Base-by-base conservation (phyloP, 2,797 vertebrate genomes). In the Sebastes miniatus region DNA sequence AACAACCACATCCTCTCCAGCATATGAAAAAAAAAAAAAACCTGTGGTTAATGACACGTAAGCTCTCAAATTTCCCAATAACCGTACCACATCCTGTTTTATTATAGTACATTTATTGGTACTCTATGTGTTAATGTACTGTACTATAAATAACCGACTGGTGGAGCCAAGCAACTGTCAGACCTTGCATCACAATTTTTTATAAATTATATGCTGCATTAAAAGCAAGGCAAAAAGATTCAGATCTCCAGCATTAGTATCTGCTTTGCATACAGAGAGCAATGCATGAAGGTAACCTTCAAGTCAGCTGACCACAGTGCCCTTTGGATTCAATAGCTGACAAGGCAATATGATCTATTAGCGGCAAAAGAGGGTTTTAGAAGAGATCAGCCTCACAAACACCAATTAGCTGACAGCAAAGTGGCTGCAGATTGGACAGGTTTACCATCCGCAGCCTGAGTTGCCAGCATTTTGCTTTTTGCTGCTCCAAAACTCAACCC, bases 301-400 rank as follows among this genome's bases (percentile, higher is more conserved):
- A 75, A 81, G 47, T 79, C 70, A 70, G 73, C 75, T 34, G 81
- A 80, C 83, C 71, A 20, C 67, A 22, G 5, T 88, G 89, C 91
- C 92, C 85, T 91, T 91, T 90, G 77, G 50, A 89, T 86, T 87
- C 62, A 89, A 80, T 67, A 58, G 82, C 57, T 82, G 77, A 76
- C 52, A 24, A 69, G 73, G 88, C 61, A 85, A 89, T 86, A 76
- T 85, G 81, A 94, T 89, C 86, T 82, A 74, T 81, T 63, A 18
- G 43, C 71, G 0, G 71, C 67, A 36, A 73, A 80, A 36, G 58
- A 71, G 83, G 73, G 73, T 79, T 91, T 89, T 84, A 77, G 73
- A 68, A 24, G 54, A 84, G 79, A 85, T 86, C 62, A 76, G 76
- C 79, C 74, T 66, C 14, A 83, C 72, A 85, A 84, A 83, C 69